Conservation (phyloP, 2,113 vertebrate genomes). For the Pyrgilauda ruficollis region DNA sequence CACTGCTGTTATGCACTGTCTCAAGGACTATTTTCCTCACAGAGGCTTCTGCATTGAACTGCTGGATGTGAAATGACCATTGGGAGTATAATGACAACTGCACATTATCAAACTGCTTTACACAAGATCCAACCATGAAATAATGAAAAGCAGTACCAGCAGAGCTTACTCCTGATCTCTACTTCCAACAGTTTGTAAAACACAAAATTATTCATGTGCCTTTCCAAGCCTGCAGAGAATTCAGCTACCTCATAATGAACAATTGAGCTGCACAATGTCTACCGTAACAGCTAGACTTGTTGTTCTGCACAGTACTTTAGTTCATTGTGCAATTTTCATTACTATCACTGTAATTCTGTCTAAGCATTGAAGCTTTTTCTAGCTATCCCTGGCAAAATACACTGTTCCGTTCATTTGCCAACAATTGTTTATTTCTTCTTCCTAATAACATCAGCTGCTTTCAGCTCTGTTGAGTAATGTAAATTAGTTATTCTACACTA, state of each 20-base stretch:
- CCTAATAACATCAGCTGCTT: neutral
- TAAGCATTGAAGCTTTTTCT: neutral
- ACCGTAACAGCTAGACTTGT: neutral
- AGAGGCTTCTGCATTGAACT: neutral
- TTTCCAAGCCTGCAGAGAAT: neutral
- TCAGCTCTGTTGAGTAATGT: conserved; percentile 9
- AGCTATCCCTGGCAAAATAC: neutral
- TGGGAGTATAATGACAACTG: neutral
- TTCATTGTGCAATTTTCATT: neutral
- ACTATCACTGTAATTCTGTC: neutral
- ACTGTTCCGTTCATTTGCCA: neutral
- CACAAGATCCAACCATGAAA: neutral
- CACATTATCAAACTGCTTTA: neutral
- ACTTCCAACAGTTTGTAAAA: neutral
- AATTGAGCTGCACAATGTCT: neutral
- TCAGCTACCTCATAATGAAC: neutral
- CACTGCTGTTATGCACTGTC: neutral
- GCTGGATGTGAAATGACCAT: neutral
- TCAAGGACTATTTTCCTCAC: neutral
- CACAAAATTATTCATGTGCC: neutral
- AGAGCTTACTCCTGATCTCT: neutral
- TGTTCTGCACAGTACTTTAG: neutral
- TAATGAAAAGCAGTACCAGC: neutral
- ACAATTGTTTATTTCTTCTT: conserved; percentile 30
- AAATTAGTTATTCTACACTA: conserved; percentile 19